Evolutionary conservation across 2,797 vertebrate species (phyloP), one percentile per base, ranked within the genome.

Genomic region (Pelobates cultripes): DNA sequence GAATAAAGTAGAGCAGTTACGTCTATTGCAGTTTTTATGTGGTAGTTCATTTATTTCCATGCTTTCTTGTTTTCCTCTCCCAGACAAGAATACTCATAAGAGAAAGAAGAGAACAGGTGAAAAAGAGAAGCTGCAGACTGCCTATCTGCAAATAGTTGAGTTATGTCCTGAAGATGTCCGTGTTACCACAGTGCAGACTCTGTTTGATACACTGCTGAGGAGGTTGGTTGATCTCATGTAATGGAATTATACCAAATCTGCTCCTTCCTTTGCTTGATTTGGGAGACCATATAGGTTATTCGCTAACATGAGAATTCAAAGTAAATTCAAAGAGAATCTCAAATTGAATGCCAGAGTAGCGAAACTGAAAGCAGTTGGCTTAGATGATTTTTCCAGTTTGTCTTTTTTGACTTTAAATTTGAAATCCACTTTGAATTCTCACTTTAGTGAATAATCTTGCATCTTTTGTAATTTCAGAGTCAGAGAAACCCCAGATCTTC

Each of bases 381-480:
- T 28, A 28, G 28, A 28, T 1, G 28, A 28, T 28, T 28, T 28
- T 28, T 28, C 28, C 28, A 28, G 28, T 28, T 28, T 28, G 28
- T 1, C 28, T 28, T 1, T 28, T 28, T 28, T 28, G 28, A 28
- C 28, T 2, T 28, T 28, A 28, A 28, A 28, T 28, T 28, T 28
- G 28, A 28, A 28, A 28, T 28, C 28, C 28, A 28, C 28, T 28
- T 28, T 28, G 1, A 28, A 28, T 28, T 28, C 28, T 28, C 28
- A 28, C 28, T 28, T 28, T 28, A 28, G 28, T 53, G 7, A 53
- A 53, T 13, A 8, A 13, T 13, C 51, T 8, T 28, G 28, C 28
- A 28, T n/a, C 14, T 7, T 75, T 51, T 77, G 0, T 17, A 3
- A 74, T 70, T 53, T 1, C 73, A 92, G 91, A 28, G 44, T 89